Evolutionary conservation across 2,888 invertebrate species (phyloP).

Genomic region (Caenorhabditis sp.): DNA sequence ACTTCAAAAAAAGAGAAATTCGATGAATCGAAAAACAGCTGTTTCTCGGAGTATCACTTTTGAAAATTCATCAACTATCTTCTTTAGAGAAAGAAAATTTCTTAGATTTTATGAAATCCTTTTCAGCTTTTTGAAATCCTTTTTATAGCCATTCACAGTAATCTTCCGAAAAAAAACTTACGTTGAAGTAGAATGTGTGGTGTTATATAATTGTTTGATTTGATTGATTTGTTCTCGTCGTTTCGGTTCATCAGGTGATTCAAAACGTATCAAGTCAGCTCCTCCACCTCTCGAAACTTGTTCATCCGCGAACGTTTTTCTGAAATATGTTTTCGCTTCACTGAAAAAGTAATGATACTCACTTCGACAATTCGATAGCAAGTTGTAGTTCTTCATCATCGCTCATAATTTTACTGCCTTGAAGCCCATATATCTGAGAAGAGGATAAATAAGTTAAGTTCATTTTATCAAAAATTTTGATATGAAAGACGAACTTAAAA

Average conservation of each 20-base stretch:
- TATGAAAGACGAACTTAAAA: not conserved
- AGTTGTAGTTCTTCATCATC: conserved; percentile 50
- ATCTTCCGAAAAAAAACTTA: conserved; percentile 4
- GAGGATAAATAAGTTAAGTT: not conserved
- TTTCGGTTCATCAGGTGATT: conserved; percentile 47
- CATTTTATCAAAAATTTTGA: not conserved
- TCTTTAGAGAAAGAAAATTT: no score
- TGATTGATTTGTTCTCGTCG: conserved; percentile 42
- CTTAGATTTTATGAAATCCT: no score
- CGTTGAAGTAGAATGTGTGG: not conserved
- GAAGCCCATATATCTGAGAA: conserved; percentile 5
- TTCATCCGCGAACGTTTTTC: conserved; percentile 47
- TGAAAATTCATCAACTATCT: no score
- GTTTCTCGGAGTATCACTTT: no score
- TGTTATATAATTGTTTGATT: conserved; percentile 50
- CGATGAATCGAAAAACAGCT: not conserved
- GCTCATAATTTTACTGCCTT: conserved; percentile 18
- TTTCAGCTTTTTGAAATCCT: no score
- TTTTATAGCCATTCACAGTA: no score
- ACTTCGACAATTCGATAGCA: conserved; percentile 52
- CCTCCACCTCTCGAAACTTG: conserved; percentile 22
- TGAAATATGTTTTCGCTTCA: conserved; percentile 18
- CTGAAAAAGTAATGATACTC: conserved; percentile 1
- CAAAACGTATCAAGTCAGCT: conserved; percentile 43
- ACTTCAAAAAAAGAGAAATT: no score